Percentiles rank a stretch among this genome's conserved stretches.
phyloP scores from a whole-genome alignment of 2,113 vertebrate genomes.

The Mirounga angustirostris region DNA sequence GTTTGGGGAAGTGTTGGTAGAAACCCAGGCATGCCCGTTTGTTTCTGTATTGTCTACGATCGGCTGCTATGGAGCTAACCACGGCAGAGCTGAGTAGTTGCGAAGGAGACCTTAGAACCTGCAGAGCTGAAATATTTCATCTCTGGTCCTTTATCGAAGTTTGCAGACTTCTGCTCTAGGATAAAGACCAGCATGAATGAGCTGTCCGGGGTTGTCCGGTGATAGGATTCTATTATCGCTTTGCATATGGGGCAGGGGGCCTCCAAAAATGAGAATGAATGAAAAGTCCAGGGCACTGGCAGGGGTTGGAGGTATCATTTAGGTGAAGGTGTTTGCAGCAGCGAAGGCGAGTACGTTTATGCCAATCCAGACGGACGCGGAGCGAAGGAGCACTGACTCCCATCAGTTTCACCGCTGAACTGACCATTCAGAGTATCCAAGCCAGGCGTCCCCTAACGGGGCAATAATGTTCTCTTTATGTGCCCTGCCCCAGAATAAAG shows the following conservation, averaged over 20 bases:
- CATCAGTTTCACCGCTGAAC: background rate
- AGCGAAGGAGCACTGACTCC: background rate
- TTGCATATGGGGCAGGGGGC: background rate
- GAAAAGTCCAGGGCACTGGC: background rate
- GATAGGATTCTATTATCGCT: background rate
- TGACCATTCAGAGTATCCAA: background rate
- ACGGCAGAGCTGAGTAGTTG: background rate
- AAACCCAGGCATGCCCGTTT: background rate
- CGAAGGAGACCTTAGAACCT: background rate
- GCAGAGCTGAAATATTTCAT: background rate
- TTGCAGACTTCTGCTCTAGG: background rate
- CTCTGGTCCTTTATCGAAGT: background rate
- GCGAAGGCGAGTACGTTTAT: background rate
- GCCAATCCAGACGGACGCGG: accelerated
- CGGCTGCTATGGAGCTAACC: background rate
- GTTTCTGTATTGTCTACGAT: background rate
- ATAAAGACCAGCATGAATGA: background rate
- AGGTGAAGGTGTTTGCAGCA: background rate
- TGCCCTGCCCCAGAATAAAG: background rate
- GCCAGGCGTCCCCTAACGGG: no score
- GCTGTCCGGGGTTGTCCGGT: background rate
- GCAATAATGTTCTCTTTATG: background rate
- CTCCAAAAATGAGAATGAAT: background rate
- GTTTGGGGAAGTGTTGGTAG: background rate
- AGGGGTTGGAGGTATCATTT: background rate